Percentiles rank a stretch among this genome's conserved stretches.
Evolutionary conservation across 2,888 invertebrate species (phyloP).

Genomic region (Acrocera orbiculus): DNA sequence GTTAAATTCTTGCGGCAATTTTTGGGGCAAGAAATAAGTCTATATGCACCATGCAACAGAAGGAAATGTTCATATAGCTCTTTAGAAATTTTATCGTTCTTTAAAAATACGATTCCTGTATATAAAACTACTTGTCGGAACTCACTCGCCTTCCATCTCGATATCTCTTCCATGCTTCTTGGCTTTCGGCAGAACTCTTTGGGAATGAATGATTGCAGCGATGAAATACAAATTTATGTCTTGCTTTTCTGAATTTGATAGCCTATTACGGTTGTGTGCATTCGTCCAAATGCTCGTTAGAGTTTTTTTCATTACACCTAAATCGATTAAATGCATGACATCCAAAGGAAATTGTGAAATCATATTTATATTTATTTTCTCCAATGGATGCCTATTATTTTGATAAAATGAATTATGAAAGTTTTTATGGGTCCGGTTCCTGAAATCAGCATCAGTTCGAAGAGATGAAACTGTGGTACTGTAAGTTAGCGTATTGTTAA

Average conservation of each 20-base stretch:
- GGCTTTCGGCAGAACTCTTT: conserved; percentile 7
- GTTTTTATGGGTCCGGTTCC: background rate
- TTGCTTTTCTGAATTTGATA: background rate
- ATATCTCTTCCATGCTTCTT: background rate
- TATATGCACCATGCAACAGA: background rate
- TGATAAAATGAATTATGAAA: background rate
- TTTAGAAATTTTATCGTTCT: background rate
- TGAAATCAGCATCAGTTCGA: conserved; percentile 4
- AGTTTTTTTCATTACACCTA: conserved; percentile 8
- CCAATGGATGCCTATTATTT: background rate
- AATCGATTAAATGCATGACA: conserved; percentile 8
- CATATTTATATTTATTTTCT: conserved; percentile 4
- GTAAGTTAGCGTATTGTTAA: conserved; percentile 2
- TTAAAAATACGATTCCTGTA: background rate
- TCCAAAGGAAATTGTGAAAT: conserved; percentile 8
- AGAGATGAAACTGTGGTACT: background rate
- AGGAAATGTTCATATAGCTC: background rate
- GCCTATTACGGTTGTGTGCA: background rate
- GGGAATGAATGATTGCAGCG: conserved; percentile 2
- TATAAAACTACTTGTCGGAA: conserved; percentile 1
- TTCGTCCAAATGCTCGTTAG: background rate
- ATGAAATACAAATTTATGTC: background rate
- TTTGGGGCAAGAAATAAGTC: background rate
- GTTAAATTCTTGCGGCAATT: background rate
- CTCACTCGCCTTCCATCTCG: background rate